These are phyloP conservation scores for Oligia latruncula DNA, from an alignment of 2,888 invertebrate genomes.

Conservation along the genomic window DNA sequence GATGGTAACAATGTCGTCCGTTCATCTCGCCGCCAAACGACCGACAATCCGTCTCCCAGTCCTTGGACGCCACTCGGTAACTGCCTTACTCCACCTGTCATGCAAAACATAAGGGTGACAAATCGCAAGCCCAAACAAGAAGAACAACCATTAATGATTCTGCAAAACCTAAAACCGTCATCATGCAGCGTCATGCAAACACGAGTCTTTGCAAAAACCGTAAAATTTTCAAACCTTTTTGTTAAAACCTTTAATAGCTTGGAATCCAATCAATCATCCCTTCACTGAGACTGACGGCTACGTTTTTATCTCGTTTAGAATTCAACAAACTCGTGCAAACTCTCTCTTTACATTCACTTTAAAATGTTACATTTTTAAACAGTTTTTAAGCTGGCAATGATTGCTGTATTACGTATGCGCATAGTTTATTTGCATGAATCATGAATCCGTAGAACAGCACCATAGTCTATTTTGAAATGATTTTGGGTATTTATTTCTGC, in stretches of 20 bases:
- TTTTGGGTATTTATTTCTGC: neutral
- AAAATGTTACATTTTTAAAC: conserved; percentile 44
- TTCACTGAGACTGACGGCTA: conserved; percentile 57
- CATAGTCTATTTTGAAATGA: neutral
- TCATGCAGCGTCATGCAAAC: conserved; percentile 33
- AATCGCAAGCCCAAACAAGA: neutral
- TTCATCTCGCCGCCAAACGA: neutral
- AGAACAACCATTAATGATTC: conserved; percentile 38
- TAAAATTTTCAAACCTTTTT: conserved; percentile 63
- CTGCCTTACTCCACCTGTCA: neutral
- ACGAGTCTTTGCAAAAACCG: conserved; percentile 41
- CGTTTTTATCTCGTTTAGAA: conserved; percentile 63
- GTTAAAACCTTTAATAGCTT: conserved; percentile 58
- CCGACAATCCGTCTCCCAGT: neutral
- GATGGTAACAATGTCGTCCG: neutral
- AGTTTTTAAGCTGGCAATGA: conserved; percentile 22
- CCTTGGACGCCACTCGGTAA: neutral
- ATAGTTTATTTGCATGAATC: conserved; percentile 12
- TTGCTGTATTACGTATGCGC: neutral
- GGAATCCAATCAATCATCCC: conserved; percentile 64
- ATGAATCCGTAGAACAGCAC: neutral
- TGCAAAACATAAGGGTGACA: neutral
- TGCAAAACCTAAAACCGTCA: conserved; percentile 35
- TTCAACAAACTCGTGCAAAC: conserved; percentile 42
- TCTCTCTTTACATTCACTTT: conserved; percentile 40